These are phyloP conservation scores for Chondrilla cf. caribensis DNA, from an alignment of 37 sponge, comb jelly and placozoan species.

Conservation along the genomic window DNA sequence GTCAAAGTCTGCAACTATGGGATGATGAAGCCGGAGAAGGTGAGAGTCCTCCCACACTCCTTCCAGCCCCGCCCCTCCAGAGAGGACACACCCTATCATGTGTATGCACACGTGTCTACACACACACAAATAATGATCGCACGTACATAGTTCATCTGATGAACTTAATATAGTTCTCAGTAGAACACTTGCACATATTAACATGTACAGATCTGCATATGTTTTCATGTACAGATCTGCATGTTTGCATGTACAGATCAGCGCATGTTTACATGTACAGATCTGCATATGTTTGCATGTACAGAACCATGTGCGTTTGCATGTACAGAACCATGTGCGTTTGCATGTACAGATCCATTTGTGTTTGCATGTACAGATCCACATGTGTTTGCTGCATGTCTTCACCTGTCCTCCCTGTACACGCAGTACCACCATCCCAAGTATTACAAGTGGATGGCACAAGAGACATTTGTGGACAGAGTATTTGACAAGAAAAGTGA, in stretches of 20 bases:
- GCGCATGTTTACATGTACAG: neutral
- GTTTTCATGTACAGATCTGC: too few relatives aligned
- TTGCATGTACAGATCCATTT: too few relatives aligned
- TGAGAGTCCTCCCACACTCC: neutral
- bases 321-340: too few relatives aligned
- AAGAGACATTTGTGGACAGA: constrained; percentile 55
- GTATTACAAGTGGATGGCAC: constrained; percentile 62
- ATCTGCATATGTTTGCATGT: neutral
- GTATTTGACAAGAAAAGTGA: constrained; percentile 48
- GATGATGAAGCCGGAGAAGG: neutral
- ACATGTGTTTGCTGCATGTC: too few relatives aligned
- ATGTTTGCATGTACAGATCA: too few relatives aligned
- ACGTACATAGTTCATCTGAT: too few relatives aligned
- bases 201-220: neutral
- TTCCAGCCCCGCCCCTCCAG: neutral
- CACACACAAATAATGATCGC: too few relatives aligned
- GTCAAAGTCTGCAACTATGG: constrained; percentile 70
- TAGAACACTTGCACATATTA: neutral
- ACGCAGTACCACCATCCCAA: constrained; percentile 3
- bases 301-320: too few relatives aligned
- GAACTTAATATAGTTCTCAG: neutral
- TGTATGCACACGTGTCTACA: too few relatives aligned
- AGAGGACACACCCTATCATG: neutral
- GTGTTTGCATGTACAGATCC: too few relatives aligned
- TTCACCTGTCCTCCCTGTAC: neutral